phyloP scores from a whole-genome alignment of 2,113 vertebrate species.

The Aegithalos caudatus region DNA sequence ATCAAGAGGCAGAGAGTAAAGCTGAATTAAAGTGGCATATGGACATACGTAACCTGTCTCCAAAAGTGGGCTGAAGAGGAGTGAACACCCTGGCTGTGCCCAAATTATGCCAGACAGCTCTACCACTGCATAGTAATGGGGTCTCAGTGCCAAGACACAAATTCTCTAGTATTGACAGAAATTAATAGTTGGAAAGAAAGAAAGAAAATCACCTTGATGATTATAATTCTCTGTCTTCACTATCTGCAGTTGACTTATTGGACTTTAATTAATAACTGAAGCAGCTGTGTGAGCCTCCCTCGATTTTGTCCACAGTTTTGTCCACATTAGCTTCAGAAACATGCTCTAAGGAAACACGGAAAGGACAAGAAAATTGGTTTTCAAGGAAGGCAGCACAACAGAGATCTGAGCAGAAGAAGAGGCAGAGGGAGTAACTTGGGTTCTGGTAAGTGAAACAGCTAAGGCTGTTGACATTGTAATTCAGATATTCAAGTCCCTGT shows the following conservation, averaged over 20 bases:
- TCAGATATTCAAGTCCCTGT: neutral
- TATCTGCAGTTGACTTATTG: neutral
- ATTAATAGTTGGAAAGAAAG: neutral
- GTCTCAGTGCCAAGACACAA: neutral
- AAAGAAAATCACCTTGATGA: neutral
- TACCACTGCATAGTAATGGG: neutral
- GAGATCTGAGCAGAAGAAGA: constrained; percentile 3
- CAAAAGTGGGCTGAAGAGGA: neutral
- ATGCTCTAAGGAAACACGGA: neutral
- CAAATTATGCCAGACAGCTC: neutral
- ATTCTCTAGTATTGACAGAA: neutral
- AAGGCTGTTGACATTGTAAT: neutral
- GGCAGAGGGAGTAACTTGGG: neutral
- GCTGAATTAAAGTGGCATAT: neutral
- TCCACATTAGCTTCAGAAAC: neutral
- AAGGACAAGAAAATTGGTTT: neutral
- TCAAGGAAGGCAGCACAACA: neutral
- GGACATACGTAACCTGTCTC: neutral
- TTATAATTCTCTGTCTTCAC: neutral
- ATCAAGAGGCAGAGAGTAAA: neutral
- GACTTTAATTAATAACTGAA: neutral
- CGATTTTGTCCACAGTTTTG: neutral
- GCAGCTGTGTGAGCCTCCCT: neutral
- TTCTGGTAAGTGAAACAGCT: neutral
- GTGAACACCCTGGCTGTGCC: neutral